Conservation (phyloP, 2,888 invertebrate species). For the Mythimna lalbum region DNA sequence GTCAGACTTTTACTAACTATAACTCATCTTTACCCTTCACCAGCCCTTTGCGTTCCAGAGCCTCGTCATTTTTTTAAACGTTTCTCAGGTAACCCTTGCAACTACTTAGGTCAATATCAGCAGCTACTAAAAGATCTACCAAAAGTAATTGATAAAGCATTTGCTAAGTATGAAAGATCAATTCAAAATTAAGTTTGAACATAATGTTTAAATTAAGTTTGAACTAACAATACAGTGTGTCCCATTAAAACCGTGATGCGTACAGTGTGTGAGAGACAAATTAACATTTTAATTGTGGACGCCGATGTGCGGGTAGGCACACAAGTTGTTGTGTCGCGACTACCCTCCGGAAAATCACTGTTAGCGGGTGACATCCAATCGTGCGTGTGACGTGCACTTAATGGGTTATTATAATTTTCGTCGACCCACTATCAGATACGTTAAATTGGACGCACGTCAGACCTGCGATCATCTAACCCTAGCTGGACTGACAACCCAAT, state of each 20-base stretch:
- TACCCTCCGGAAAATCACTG: slow-evolving; percentile 79
- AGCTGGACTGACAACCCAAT: slow-evolving; percentile 56
- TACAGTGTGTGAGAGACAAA: slow-evolving; percentile 68
- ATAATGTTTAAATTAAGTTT: slow-evolving; percentile 32
- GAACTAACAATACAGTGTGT: slow-evolving; percentile 39
- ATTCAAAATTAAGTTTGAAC: slow-evolving; percentile 5
- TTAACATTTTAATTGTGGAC: slow-evolving; percentile 85
- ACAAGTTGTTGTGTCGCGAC: slow-evolving; percentile 58
- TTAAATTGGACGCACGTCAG: slow-evolving; percentile 74
- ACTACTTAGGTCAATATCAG: background rate
- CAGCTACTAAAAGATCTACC: background rate
- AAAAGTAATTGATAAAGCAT: background rate
- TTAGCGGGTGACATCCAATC: slow-evolving; percentile 80
- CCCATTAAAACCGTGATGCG: slow-evolving; percentile 62
- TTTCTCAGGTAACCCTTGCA: background rate
- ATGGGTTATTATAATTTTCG: slow-evolving; percentile 86
- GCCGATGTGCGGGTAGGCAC: slow-evolving; percentile 72
- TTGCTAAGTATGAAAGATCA: slow-evolving; percentile 9
- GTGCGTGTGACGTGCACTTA: slow-evolving; percentile 82
- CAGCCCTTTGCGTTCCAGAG: too few relatives aligned
- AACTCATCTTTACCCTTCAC: too few relatives aligned
- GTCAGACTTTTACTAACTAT: too few relatives aligned
- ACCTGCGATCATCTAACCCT: slow-evolving; percentile 37
- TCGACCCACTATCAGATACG: slow-evolving; percentile 70
- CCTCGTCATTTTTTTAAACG: too few relatives aligned